Percentiles rank a stretch among this genome's conserved stretches.
Conservation (phyloP, 1,140 invertebrate genomes). For the Eufriesea mexicana region DNA sequence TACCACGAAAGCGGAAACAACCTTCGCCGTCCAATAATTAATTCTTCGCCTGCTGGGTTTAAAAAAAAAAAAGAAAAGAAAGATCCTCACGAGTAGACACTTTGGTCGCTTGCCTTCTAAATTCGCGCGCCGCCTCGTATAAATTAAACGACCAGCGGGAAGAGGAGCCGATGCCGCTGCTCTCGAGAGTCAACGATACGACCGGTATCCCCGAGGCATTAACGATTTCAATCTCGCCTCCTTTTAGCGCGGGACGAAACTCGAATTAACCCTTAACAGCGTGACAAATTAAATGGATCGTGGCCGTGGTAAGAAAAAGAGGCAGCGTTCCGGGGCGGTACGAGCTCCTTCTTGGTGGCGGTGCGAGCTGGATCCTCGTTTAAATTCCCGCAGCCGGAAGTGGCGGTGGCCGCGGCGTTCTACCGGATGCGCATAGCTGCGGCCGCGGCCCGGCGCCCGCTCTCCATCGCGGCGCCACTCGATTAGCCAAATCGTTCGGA, state of each 20-base stretch:
- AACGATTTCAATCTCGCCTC: background rate
- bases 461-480: constrained; percentile 53
- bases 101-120: background rate
- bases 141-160: background rate
- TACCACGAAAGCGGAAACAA: background rate
- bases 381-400: constrained; percentile 52
- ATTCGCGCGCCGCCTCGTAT: background rate
- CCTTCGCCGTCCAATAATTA: background rate
- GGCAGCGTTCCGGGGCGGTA: background rate
- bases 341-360: background rate
- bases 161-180: background rate
- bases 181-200: too few species aligned
- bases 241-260: background rate
- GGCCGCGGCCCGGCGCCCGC: background rate
- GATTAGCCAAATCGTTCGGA: constrained; percentile 76
- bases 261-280: constrained; percentile 6
- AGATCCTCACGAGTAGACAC: background rate
- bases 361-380: constrained; percentile 36
- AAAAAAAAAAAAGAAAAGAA: background rate
- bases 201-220: background rate
- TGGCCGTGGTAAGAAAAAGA: background rate
- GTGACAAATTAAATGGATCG: constrained; percentile 29
- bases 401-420: constrained; percentile 13
- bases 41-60: background rate
- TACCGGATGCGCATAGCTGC: constrained; percentile 27